Base-by-base conservation (phyloP, 2,888 invertebrate genomes). In the Saturnia japonica region DNA sequence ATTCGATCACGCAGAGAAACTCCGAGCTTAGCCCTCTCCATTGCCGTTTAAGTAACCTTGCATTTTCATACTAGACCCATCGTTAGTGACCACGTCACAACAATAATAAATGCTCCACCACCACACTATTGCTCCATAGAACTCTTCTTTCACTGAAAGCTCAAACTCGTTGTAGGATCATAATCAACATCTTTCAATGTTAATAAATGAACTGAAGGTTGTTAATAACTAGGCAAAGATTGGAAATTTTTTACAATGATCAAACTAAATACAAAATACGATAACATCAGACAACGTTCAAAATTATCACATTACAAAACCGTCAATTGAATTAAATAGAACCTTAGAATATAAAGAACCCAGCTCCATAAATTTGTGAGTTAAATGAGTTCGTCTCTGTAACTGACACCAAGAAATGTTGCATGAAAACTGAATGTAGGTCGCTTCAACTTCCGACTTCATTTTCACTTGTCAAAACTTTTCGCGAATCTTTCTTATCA, bases 351-450 rank as follows among this genome's bases (percentile, higher is more conserved):
- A 28, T 60, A 28, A 60, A 60, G 57, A 28, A 60, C 25, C 57
- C 40, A 16, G 64, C 64, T 40, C 40, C 34, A 64, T 64, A 64
- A 64, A 64, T 64, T 64, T 64, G 64, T 64, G 40, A 60, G 57
- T 60, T 64, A 64, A 64, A 64, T 64, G 64, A 64, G 40, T 40
- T 64, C 40, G 40, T 40, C 64, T 64, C 64, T 64, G 64, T 40
- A 19, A 64, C 64, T 64, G 64, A 40, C 64, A 64, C 40, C n/a
- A 64, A 64, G 64, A 64, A 64, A 64, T 64, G 64, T 64, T 34
- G 40, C 64, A 40, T 64, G 64, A 40, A 14, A 64, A 40, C 64
- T 34, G 19, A 64, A 64, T 40, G 40, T 64, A 64, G 64, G 64
- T 34, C 64, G 64, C 19, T n/a, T 40, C 12, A 64, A 64, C 40